Evolutionary conservation across 2,888 invertebrate genomes (phyloP).

Genomic region (Beris chalybata): DNA sequence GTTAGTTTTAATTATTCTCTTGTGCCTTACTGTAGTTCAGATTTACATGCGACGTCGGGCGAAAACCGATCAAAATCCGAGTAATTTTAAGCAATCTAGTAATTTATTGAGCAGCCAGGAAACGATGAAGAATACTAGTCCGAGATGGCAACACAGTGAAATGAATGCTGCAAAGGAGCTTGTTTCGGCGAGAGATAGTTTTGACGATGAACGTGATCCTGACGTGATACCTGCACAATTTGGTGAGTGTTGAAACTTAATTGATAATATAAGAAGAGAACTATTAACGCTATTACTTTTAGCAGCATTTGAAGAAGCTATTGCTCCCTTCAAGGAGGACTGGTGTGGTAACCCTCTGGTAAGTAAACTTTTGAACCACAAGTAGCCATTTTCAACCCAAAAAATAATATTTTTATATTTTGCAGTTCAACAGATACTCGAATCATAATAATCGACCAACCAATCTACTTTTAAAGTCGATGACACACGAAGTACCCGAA

Average conservation of each 20-base stretch:
- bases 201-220: slow-evolving; percentile 57
- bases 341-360: slow-evolving; percentile 29
- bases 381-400: background rate
- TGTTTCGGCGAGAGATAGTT: slow-evolving; percentile 7
- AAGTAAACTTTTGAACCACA: slow-evolving; percentile 2
- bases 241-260: slow-evolving; percentile 52
- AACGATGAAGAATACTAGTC: slow-evolving; percentile 25
- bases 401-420: slow-evolving; percentile 2
- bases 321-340: slow-evolving; percentile 26
- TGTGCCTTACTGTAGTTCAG: slow-evolving; percentile 35
- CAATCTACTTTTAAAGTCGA: slow-evolving; percentile 38
- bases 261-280: background rate
- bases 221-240: slow-evolving; percentile 69
- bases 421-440: slow-evolving; percentile 36
- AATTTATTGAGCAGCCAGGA: slow-evolving; percentile 19
- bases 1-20: slow-evolving; percentile 36
- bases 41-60: slow-evolving; percentile 34
- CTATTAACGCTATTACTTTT: background rate
- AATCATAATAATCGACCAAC: slow-evolving; percentile 40
- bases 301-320: slow-evolving; percentile 28
- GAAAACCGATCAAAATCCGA: slow-evolving; percentile 9
- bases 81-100: slow-evolving; percentile 12
- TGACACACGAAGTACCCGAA: slow-evolving; percentile 29
- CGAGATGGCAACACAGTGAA: slow-evolving; percentile 46
- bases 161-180: slow-evolving; percentile 34